A percentile compares a stretch with the other conserved stretches of the same genome.
These are phyloP conservation scores for Turritopsis rubra DNA, from an alignment of 30 jellyfish, hydroid and myxozoan genomes.

Conservation along the genomic window DNA sequence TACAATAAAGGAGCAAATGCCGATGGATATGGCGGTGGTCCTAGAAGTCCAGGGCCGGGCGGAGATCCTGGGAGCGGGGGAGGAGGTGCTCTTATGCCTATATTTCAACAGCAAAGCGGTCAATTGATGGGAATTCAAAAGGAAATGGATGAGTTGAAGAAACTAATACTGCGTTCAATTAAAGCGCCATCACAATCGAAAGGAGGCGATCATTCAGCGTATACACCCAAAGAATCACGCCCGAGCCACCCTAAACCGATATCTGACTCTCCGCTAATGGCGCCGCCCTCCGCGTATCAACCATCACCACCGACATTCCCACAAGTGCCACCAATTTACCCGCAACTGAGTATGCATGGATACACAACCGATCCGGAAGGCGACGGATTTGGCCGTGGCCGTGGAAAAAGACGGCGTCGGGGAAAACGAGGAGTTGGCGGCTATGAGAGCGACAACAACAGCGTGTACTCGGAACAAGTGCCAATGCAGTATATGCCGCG, in stretches of 20 bases:
- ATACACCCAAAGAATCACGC: neutral
- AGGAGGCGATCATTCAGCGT: neutral
- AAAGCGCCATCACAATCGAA: slow-evolving; percentile 34
- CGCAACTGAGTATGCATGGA: slow-evolving; percentile 24
- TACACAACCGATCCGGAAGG: slow-evolving; percentile 84
- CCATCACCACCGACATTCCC: neutral
- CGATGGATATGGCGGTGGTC: slow-evolving; percentile 10
- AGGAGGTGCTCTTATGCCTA: slow-evolving; percentile 38
- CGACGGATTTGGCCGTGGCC: slow-evolving; percentile 13
- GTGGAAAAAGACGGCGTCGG: slow-evolving; percentile 43
- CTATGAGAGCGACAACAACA: slow-evolving; percentile 85
- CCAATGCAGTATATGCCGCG: slow-evolving; percentile 63
- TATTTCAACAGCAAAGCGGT: slow-evolving; percentile 47
- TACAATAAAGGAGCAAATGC: neutral
- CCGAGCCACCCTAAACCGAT: slow-evolving; percentile 5
- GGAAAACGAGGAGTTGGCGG: slow-evolving; percentile 44
- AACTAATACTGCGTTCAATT: slow-evolving; percentile 33
- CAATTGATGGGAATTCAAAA: slow-evolving; percentile 36
- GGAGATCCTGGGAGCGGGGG: slow-evolving; percentile 5
- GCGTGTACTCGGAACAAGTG: slow-evolving; percentile 85
- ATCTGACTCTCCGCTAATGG: neutral
- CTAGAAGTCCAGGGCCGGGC: slow-evolving; percentile 12
- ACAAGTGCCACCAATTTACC: slow-evolving; percentile 18
- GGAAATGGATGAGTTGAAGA: slow-evolving; percentile 62
- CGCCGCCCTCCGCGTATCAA: neutral